Base-by-base conservation (phyloP, 2,888 invertebrate species). In the Acholoe squamosa region DNA sequence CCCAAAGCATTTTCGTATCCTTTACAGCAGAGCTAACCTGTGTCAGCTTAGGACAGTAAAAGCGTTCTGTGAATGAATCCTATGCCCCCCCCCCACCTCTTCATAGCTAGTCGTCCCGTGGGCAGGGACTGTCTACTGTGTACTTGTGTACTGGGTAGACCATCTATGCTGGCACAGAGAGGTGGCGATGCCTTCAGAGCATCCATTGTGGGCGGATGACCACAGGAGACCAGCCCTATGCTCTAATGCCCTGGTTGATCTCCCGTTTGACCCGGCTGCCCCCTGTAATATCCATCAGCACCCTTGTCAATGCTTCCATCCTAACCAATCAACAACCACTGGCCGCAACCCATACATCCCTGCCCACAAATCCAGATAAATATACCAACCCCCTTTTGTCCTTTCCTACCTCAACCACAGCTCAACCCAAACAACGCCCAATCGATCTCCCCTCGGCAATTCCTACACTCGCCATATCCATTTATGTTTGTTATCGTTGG, bases 261-360 rank as follows among this genome's bases (percentile, higher is more conserved):
- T 33, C 86, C 33, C 56, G 31, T 86, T 56, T 56, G 86, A 56
- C 54, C 54, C 28, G 16, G 25, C 16, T 22, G 52, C 16, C 52
- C 84, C n/a, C 56, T 86, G 22, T 33, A 54, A 56, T 86, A 56
- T 52, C 86, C 52, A 86, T 86, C 86, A 86, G 86, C 19, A 16
- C 28, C 54, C 3, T 54, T 52, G 86, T 86, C 86, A 86, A 54
- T 86, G 86, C 86, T 22, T n/a, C 86, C 86, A 54, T 86, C 86
- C 25, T 22, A 12, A 86, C 86, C 86, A 86, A 86, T 86, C 86
- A 86, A 86, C 86, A 54, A 28, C 10, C 86, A 52, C 54, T 54
- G 54, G 14, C 80, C 80, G 25, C 43, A 12, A 80, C 19, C 80
- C 16, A 3, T 28, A 16, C 28, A 61, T 61, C 61, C 61, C 43